These are phyloP conservation scores for Gracilinanus agilis DNA, from an alignment of 2,113 vertebrate species.

Conservation along the genomic window DNA sequence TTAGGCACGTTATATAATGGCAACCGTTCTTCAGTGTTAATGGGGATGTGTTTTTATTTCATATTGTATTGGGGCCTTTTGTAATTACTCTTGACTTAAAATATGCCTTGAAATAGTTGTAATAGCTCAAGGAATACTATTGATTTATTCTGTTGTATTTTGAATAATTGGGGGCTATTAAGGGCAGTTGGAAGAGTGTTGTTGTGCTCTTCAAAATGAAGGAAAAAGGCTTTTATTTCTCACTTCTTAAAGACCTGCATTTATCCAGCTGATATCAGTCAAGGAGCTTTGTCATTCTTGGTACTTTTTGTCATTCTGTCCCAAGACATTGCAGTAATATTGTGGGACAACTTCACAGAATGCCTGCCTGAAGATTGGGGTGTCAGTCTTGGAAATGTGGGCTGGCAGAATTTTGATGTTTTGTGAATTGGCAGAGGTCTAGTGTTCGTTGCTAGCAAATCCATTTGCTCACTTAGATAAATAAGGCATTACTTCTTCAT, in stretches of 20 bases:
- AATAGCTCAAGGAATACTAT: slow-evolving; percentile 84
- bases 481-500: slow-evolving; percentile 79
- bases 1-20: slow-evolving; percentile 80
- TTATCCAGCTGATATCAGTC: slow-evolving; percentile 79
- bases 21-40: slow-evolving; percentile 83
- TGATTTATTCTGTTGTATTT: slow-evolving; percentile 82
- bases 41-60: slow-evolving; percentile 82
- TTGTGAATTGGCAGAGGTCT: slow-evolving; percentile 68
- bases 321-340: slow-evolving; percentile 73
- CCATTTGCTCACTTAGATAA: slow-evolving; percentile 77
- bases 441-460: slow-evolving; percentile 73
- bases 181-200: slow-evolving; percentile 75
- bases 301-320: slow-evolving; percentile 79
- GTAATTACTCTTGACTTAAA: slow-evolving; percentile 84
- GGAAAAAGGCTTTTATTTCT: slow-evolving; percentile 64
- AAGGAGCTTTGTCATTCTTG: slow-evolving; percentile 78
- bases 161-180: slow-evolving; percentile 74
- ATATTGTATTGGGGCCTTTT: slow-evolving; percentile 85
- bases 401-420: slow-evolving; percentile 77
- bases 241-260: slow-evolving; percentile 71
- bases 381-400: slow-evolving; percentile 77
- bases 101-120: slow-evolving; percentile 88
- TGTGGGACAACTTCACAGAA: slow-evolving; percentile 74
- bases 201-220: slow-evolving; percentile 74
- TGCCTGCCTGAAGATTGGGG: slow-evolving; percentile 76